Evolutionary conservation across 1,140 invertebrate species (phyloP).

Genomic region (Drosophila littoralis): DNA sequence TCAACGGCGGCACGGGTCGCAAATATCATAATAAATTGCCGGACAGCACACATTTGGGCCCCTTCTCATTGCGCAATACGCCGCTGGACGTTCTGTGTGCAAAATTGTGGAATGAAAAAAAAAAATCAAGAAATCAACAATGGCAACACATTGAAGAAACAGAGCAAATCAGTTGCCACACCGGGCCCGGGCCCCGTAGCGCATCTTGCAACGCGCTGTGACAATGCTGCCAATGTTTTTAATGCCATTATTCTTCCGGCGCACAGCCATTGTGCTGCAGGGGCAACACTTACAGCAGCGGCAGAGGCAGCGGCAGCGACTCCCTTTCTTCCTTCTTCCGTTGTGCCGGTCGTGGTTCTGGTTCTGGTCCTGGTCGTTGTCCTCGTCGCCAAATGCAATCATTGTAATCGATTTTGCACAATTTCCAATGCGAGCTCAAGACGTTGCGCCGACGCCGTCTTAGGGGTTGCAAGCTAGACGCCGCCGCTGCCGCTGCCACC

Average conservation of each 20-base stretch:
- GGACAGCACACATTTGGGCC: background rate
- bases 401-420: conserved; percentile 83
- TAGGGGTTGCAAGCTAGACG: conserved; percentile 62
- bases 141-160: conserved; percentile 56
- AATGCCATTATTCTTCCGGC: conserved; percentile 81
- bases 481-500: conserved; percentile 37
- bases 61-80: conserved; percentile 63
- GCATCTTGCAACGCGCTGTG: conserved; percentile 7
- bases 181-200: conserved; percentile 59
- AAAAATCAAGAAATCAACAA: conserved; percentile 78
- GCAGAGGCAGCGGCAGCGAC: conserved; percentile 32
- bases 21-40: conserved; percentile 76
- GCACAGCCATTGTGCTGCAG: conserved; percentile 59
- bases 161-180: conserved; percentile 72
- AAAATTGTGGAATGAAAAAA: conserved; percentile 58
- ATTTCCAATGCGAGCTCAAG: conserved; percentile 75
- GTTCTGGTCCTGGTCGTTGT: conserved; percentile 8
- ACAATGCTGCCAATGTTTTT: conserved; percentile 58
- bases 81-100: conserved; percentile 43
- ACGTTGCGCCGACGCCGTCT: conserved; percentile 50
- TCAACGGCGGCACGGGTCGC: conserved; percentile 62
- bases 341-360: conserved; percentile 9
- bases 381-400: conserved; percentile 76
- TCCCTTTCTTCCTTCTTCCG: conserved; percentile 64
- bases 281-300: conserved; percentile 43